A percentile compares a stretch with the other conserved stretches of the same genome.
phyloP scores from a whole-genome alignment of 2,888 invertebrate species.

The Hemistola chrysoprasaria region DNA sequence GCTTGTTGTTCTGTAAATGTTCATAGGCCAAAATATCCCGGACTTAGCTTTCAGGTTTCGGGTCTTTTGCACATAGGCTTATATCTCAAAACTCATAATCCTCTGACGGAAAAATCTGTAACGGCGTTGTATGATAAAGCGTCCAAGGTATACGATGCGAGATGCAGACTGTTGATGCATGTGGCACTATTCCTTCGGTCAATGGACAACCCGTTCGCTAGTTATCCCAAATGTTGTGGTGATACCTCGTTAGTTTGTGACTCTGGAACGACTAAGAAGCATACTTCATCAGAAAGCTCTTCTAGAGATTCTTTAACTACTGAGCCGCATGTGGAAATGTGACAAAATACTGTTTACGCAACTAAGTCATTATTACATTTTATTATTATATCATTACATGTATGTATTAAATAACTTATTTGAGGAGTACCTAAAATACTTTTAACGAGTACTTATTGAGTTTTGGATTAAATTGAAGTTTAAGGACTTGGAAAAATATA shows the following conservation, averaged over 20 bases:
- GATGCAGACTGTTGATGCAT: slow-evolving; percentile 60
- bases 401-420: too few species aligned
- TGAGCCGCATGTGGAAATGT: too few species aligned
- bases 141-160: slow-evolving; percentile 51
- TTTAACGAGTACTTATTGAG: too few species aligned
- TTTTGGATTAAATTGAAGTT: too few species aligned
- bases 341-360: too few species aligned
- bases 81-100: slow-evolving; percentile 80
- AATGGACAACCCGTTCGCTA: slow-evolving; percentile 79
- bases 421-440: too few species aligned
- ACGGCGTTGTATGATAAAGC: slow-evolving; percentile 58
- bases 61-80: slow-evolving; percentile 81
- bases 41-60: slow-evolving; percentile 71
- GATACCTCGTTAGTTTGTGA: slow-evolving; percentile 6
- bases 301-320: slow-evolving; percentile 15
- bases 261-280: slow-evolving; percentile 35
- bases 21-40: slow-evolving; percentile 83
- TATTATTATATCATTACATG: too few species aligned
- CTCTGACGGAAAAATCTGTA: slow-evolving; percentile 43
- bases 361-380: too few species aligned
- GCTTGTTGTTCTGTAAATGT: slow-evolving; percentile 78
- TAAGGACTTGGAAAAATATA: too few species aligned
- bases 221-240: slow-evolving; percentile 61
- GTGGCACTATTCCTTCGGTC: slow-evolving; percentile 72
- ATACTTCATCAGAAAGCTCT: slow-evolving; percentile 30